These are phyloP conservation scores for Aegypius monachus DNA, from an alignment of 2,113 vertebrate genomes.

Conservation along the genomic window DNA sequence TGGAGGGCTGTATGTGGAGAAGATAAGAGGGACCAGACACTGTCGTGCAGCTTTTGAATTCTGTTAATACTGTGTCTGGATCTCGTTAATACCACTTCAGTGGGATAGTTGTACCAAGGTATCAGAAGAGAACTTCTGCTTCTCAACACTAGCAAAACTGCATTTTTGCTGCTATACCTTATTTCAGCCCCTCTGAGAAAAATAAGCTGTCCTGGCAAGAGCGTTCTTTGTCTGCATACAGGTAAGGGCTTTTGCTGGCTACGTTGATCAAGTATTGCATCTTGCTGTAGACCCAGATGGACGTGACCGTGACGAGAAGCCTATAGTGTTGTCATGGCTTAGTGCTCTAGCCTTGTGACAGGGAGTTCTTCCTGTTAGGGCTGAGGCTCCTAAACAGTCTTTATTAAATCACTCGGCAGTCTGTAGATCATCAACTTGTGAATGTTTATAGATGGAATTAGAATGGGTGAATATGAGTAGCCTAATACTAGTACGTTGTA, in stretches of 20 bases:
- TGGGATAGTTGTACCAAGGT: not conserved
- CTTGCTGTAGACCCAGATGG: not conserved
- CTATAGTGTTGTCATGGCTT: not conserved
- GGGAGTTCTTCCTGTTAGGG: not conserved
- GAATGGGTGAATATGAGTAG: not conserved
- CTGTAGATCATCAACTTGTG: not conserved
- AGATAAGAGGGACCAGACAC: not conserved
- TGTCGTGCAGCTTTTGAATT: not conserved
- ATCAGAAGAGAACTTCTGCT: not conserved
- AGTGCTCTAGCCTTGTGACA: not conserved
- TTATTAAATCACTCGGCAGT: not conserved
- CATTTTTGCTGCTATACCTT: not conserved
- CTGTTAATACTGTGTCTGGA: not conserved
- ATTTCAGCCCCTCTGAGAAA: not conserved
- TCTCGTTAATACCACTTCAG: not conserved
- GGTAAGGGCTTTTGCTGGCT: not conserved
- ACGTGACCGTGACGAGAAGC: not conserved
- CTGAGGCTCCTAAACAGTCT: not conserved
- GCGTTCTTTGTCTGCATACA: not conserved
- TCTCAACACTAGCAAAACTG: not conserved
- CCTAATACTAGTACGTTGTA: not conserved
- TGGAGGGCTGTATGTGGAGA: not conserved
- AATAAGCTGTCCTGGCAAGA: not conserved
- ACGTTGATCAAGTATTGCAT: fast-evolving
- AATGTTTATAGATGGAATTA: not conserved